Conservation (phyloP, 2,113 vertebrate species). For the Neofelis nebulosa region DNA sequence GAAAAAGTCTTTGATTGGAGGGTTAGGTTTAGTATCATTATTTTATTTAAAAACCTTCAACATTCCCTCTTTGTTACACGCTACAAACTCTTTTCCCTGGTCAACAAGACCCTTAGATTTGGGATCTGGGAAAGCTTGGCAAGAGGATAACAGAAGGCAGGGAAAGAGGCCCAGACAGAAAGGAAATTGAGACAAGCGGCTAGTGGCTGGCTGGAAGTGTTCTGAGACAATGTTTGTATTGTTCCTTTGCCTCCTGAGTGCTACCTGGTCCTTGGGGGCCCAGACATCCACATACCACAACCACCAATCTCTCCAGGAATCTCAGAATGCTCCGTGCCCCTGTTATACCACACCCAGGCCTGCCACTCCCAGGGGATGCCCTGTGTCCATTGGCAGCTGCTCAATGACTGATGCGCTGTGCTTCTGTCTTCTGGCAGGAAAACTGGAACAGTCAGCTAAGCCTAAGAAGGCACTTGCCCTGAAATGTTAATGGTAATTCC, state of each 20-base stretch:
- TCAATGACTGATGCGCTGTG: neutral
- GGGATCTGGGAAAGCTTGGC: neutral
- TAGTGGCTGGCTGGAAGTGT: neutral
- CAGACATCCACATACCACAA: neutral
- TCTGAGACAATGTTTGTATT: neutral
- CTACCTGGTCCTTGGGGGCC: neutral
- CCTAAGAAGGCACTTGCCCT: neutral
- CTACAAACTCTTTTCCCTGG: neutral
- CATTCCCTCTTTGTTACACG: neutral
- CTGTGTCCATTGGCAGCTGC: neutral
- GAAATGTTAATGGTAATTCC: constrained; percentile 39
- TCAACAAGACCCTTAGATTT: neutral
- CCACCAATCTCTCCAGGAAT: neutral
- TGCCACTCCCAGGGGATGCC: neutral
- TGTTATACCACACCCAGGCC: neutral
- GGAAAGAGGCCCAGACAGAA: neutral
- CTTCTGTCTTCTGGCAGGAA: neutral
- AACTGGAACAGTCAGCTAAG: constrained; percentile 23
- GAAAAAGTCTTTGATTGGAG: neutral
- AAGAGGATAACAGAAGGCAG: neutral
- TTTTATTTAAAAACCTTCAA: neutral
- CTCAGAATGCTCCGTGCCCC: neutral
- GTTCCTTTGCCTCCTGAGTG: neutral
- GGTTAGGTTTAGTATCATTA: neutral
- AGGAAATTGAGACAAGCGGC: neutral